A percentile compares a stretch with the other conserved stretches of the same genome.
Evolutionary conservation across 2,888 invertebrate species (phyloP).

Genomic region (Taenaris catops): DNA sequence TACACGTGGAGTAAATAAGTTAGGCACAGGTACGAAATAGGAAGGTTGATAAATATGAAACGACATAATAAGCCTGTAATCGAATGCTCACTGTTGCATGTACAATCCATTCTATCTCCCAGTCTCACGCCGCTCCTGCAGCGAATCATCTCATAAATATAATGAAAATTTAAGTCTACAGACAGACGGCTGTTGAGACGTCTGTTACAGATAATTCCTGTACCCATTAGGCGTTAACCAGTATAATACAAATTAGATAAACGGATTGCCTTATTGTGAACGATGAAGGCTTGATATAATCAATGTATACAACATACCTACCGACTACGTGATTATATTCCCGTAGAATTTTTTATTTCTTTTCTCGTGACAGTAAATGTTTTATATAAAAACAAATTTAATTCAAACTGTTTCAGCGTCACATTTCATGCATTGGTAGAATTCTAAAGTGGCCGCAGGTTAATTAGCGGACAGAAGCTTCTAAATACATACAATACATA

Average conservation of each 20-base stretch:
- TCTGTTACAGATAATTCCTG: slow-evolving; percentile 68
- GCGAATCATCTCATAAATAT: slow-evolving; percentile 78
- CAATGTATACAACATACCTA: not conserved
- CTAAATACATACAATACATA: too few species aligned
- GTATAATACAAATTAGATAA: slow-evolving; percentile 54
- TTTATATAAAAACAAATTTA: too few species aligned
- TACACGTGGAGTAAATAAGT: too few species aligned
- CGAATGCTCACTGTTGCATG: slow-evolving; percentile 72
- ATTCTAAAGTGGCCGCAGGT: too few species aligned
- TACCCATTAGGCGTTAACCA: slow-evolving; percentile 40
- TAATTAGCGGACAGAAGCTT: too few species aligned
- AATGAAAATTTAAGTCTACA: slow-evolving; percentile 76
- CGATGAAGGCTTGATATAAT: not conserved
- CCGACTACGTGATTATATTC: too few species aligned
- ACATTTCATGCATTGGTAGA: too few species aligned
- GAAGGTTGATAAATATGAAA: too few species aligned
- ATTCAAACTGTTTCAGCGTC: too few species aligned
- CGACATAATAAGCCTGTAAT: slow-evolving; percentile 18
- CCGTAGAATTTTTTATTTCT: too few species aligned
- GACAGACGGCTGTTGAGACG: slow-evolving; percentile 54
- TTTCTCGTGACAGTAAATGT: too few species aligned
- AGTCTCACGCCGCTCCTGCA: slow-evolving; percentile 57
- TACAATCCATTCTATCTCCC: slow-evolving; percentile 69
- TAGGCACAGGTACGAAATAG: too few species aligned
- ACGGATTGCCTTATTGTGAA: slow-evolving; percentile 16